Percentiles rank a stretch among this genome's conserved stretches.
These are phyloP conservation scores for Hemiprocne comata DNA, from an alignment of 2,113 vertebrate species.

Conservation along the genomic window DNA sequence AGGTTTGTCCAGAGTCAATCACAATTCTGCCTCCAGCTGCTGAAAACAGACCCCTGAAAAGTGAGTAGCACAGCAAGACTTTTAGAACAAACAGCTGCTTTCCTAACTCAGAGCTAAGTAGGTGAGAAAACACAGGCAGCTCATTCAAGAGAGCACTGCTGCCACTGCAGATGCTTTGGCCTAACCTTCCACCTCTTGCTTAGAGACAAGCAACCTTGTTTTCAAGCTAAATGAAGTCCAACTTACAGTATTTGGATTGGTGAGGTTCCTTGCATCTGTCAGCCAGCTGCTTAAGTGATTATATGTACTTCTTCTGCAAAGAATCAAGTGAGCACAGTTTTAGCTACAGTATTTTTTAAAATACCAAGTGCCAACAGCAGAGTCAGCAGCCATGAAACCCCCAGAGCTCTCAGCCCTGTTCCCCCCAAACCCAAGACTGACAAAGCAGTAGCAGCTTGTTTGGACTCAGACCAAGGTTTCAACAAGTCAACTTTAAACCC, in stretches of 20 bases:
- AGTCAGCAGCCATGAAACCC: neutral
- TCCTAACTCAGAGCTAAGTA: neutral
- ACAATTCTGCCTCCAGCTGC: neutral
- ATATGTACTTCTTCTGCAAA: constrained; percentile 94
- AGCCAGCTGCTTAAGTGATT: constrained; percentile 99
- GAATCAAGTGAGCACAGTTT: constrained; percentile 47
- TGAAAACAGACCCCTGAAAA: neutral
- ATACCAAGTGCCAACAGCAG: neutral
- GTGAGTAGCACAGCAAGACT: neutral
- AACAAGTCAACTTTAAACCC: neutral
- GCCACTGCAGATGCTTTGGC: neutral
- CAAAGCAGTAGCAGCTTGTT: neutral
- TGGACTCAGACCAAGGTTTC: neutral
- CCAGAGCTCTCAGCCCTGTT: neutral
- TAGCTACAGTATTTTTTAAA: neutral
- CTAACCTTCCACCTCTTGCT: neutral
- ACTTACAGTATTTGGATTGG: constrained; percentile 99
- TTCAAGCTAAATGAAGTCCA: neutral
- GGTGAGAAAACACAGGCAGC: neutral
- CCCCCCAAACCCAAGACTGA: neutral
- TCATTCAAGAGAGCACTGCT: neutral
- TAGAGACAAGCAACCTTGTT: neutral
- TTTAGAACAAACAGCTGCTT: neutral
- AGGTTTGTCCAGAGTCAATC: neutral
- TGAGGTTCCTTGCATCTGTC: constrained; percentile 97